Evolutionary conservation across 1,140 invertebrate species (phyloP).

Genomic region (Aphaenogaster rudis): DNA sequence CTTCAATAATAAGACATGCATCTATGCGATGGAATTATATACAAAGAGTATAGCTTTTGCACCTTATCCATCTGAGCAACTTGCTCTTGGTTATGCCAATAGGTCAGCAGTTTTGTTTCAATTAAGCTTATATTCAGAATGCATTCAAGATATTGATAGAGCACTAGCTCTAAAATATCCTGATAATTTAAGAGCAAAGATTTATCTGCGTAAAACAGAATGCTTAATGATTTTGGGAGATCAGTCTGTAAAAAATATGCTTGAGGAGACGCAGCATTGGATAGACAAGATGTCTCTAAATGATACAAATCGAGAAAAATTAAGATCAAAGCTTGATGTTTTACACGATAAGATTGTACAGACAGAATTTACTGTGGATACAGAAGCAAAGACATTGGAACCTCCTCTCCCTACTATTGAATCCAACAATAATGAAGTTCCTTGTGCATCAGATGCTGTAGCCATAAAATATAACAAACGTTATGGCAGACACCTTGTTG

Average conservation of each 20-base stretch:
- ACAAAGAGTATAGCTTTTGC: slow-evolving; percentile 89
- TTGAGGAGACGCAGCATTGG: slow-evolving; percentile 31
- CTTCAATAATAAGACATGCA: not conserved
- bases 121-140: slow-evolving; percentile 88
- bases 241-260: not conserved
- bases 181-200: slow-evolving; percentile 70
- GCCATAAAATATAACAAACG: slow-evolving; percentile 87
- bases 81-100: slow-evolving; percentile 90
- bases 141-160: slow-evolving; percentile 86
- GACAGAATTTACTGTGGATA: not conserved
- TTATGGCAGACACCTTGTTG: slow-evolving; percentile 90
- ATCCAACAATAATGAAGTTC: slow-evolving; percentile 84
- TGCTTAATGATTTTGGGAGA: slow-evolving; percentile 49
- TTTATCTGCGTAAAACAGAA: slow-evolving; percentile 69
- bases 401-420: slow-evolving; percentile 39
- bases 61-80: slow-evolving; percentile 87
- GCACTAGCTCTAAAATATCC: slow-evolving; percentile 73
- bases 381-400: not conserved
- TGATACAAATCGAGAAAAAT: not conserved
- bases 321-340: slow-evolving; percentile 19
- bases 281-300: slow-evolving; percentile 41
- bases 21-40: slow-evolving; percentile 83
- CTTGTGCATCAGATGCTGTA: slow-evolving; percentile 88
- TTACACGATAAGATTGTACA: not conserved
- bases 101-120: slow-evolving; percentile 90